Evolutionary conservation across 2,888 invertebrate species (phyloP), one percentile per base, ranked within the genome.

Genomic region (Mythimna lalbum): DNA sequence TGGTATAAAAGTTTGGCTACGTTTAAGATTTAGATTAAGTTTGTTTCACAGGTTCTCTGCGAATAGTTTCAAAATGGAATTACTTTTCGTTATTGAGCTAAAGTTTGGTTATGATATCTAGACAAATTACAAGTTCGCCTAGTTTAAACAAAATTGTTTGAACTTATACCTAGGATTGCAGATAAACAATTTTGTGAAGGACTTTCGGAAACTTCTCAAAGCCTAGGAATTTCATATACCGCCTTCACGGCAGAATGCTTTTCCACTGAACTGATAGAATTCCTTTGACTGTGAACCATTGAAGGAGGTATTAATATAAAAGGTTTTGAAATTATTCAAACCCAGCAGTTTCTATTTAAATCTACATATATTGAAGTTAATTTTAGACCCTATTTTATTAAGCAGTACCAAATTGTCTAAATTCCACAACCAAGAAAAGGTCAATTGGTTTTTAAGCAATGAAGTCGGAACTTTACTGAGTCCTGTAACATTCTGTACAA

Each of bases 201-300:
- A 65, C 71, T 71, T 70, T 69, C 19, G 57, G 47, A 72, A 47
- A 80, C 62, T 76, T 81, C 62, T 67, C 69, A 82, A 77, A 81
- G 80, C 68, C 67, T 74, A 71, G 80, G 81, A 84, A 83, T 84
- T 83, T 84, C 81, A 84, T 84, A 83, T 75, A 67, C 68, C 59
- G 66, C 76, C 31, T 74, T 77, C 71, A 82, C 65, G 63, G 70
- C 68, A 52, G 74, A 76, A 83, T 74, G 67, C 76, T 77, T 69
- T 68, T 47, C 59, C 71, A 72, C 67, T 69, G 73, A 79, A 71
- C 83, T 80, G 74, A 74, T 78, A 79, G 75, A 78, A 82, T 82
- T 78, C 78, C 76, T 78, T 72, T 78, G 62, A 76, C 55, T 56
- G 69, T 59, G 67, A 66, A 71, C 68, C 67, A 75, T 76, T 76